These are phyloP conservation scores for Pantherophis alleghaniensis DNA, from an alignment of 2,797 vertebrate species.

Conservation along the genomic window DNA sequence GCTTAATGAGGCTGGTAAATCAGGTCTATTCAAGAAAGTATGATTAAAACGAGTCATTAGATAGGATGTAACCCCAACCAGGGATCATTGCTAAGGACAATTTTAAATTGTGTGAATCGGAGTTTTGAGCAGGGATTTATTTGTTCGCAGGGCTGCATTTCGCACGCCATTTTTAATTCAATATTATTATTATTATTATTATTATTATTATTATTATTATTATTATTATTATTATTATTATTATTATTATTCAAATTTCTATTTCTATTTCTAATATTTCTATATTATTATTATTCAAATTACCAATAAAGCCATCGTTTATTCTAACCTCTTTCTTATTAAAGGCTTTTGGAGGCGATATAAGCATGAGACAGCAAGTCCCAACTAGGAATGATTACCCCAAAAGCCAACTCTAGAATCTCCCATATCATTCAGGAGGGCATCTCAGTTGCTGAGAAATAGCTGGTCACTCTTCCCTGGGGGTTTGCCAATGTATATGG, in stretches of 20 bases:
- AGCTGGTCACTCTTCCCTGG: background rate
- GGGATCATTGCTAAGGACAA: background rate
- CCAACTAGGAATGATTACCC: background rate
- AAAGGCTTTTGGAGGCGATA: background rate
- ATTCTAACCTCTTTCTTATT: background rate
- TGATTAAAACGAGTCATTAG: background rate
- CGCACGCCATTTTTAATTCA: background rate
- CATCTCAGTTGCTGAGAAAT: background rate
- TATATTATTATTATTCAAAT: too few species aligned
- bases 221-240: too few species aligned
- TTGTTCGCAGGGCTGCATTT: background rate
- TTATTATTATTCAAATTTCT: too few species aligned
- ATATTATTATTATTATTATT: too few species aligned
- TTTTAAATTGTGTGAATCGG: background rate
- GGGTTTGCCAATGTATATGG: background rate
- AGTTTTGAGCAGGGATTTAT: background rate
- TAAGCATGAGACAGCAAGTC: background rate
- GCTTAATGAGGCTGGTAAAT: background rate
- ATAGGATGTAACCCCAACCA: background rate
- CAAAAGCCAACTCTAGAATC: background rate
- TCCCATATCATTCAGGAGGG: background rate
- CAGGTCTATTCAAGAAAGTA: background rate
- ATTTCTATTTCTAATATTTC: too few species aligned
- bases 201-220: too few species aligned
- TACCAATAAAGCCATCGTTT: background rate